phyloP scores from a whole-genome alignment of 2,797 vertebrate species.

The Mionectes olivaceus region DNA sequence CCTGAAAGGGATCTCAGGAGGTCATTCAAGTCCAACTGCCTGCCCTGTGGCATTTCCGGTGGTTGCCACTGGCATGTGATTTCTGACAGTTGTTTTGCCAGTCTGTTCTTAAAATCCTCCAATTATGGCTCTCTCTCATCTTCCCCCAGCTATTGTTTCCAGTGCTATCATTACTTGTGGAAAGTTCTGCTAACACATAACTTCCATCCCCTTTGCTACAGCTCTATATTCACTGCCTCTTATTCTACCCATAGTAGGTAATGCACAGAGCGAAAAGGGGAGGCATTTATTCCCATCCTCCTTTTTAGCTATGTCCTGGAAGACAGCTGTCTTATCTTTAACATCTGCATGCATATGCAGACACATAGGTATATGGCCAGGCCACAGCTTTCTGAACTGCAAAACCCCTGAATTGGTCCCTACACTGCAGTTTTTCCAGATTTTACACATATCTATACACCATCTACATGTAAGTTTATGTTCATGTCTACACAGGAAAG shows the following conservation, averaged over 20 bases:
- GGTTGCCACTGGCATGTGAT: neutral
- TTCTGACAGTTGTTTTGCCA: neutral
- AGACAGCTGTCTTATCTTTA: neutral
- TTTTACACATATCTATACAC: neutral
- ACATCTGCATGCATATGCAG: neutral
- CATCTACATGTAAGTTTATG: neutral
- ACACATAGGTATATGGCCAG: accelerated
- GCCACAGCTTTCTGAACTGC: neutral
- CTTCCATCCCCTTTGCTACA: neutral
- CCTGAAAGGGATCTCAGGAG: neutral
- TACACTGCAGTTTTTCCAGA: neutral
- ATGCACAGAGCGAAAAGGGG: neutral
- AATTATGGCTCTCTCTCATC: neutral
- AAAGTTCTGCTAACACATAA: neutral
- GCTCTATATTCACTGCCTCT: neutral
- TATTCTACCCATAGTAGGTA: neutral
- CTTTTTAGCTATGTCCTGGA: neutral
- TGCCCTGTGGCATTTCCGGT: neutral
- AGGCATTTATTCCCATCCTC: neutral
- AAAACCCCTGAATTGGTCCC: neutral
- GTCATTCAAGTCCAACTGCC: neutral
- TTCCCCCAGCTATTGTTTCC: neutral
- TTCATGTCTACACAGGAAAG: neutral
- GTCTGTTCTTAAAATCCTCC: neutral
- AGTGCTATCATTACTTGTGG: neutral